Evolutionary conservation across 1,140 invertebrate genomes (phyloP), one percentile per base, ranked within the genome.

Genomic region (Rhynchophorus ferrugineus): DNA sequence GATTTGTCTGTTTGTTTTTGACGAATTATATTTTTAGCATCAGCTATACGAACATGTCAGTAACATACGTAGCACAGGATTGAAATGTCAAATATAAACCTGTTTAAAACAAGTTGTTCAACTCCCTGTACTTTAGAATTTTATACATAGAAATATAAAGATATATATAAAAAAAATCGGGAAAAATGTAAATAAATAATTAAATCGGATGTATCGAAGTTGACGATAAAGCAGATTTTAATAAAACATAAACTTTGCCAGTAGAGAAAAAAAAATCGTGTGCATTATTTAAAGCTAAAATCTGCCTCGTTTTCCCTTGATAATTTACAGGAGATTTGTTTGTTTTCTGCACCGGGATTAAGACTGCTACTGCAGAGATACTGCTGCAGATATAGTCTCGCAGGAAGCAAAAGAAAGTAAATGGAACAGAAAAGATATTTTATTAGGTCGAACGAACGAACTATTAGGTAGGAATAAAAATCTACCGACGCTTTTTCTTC

Each of bases 311-410:
- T 45, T 46, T 53, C 44, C 44, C 44, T 19, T 22, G 50, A 38
- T 53, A 53, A 46, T 53, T 53, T 29, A 34, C 44, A 53, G n/a
- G 42, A 53, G 43, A 53, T 53, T 46, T 53, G 50, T 53, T 53
- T 53, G 50, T 53, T 53, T 53, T 53, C 43, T 46, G 50, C 43
- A 38, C 16, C 18, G 34, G 49, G 49, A 52, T 52, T 52, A 52
- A 44, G 49, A 44, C 42, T 19, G 24, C 20, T 52, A 24, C 42
- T 52, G 49, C 49, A 52, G 49, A 38, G 19, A 52, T 52, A 35
- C 49, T 52, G 34, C 42, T 52, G 49, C 20, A 37, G 41, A 52
- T 37, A 11, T 20, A 42, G 34, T 45, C 41, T 52, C 41, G 41
- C 36, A 52, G 49, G 34, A 52, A 21, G 49, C 8, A 52, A 44